These are phyloP conservation scores for Vesta saturnalis DNA, from an alignment of 2,888 invertebrate species.

Conservation along the genomic window DNA sequence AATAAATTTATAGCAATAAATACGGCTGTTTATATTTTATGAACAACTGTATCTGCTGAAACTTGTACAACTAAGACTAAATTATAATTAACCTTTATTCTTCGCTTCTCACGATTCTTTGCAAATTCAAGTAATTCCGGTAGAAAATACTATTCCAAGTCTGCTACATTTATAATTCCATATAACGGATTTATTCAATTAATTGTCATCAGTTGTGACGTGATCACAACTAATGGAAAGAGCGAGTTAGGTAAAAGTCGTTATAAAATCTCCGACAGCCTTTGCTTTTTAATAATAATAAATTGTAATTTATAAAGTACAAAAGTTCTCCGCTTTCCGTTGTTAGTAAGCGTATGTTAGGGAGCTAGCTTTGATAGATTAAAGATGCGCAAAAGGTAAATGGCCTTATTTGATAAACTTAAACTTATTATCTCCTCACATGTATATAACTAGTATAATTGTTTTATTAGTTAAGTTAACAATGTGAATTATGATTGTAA, in stretches of 20 bases:
- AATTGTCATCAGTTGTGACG: constrained; percentile 12
- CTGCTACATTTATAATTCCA: constrained; percentile 6
- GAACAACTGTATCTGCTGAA: constrained; percentile 39
- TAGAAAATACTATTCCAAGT: constrained; percentile 9
- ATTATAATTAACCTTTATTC: constrained; percentile 37
- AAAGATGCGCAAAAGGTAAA: constrained; percentile 17
- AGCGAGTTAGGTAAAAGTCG: constrained; percentile 19
- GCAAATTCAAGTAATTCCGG: constrained; percentile 15
- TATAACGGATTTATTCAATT: constrained; percentile 22
- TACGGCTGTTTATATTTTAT: no score
- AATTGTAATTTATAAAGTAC: constrained; percentile 33
- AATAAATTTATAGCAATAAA: no score
- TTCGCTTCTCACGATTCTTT: constrained; percentile 31
- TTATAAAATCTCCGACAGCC: constrained; percentile 1
- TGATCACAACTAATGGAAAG: constrained; percentile 19
- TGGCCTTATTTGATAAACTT: not conserved
- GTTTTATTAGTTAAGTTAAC: no score
- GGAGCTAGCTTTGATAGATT: constrained; percentile 24
- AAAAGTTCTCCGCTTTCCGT: constrained; percentile 33
- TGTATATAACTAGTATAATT: no score
- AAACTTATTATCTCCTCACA: no score
- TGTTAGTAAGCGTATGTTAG: constrained; percentile 24
- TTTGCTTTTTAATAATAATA: constrained; percentile 31
- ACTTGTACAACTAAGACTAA: constrained; percentile 40
- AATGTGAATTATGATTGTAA: no score